A percentile compares a stretch with the other conserved stretches of the same genome.
phyloP scores from a whole-genome alignment of 2,888 invertebrate genomes.

The Coenonympha glycerion region DNA sequence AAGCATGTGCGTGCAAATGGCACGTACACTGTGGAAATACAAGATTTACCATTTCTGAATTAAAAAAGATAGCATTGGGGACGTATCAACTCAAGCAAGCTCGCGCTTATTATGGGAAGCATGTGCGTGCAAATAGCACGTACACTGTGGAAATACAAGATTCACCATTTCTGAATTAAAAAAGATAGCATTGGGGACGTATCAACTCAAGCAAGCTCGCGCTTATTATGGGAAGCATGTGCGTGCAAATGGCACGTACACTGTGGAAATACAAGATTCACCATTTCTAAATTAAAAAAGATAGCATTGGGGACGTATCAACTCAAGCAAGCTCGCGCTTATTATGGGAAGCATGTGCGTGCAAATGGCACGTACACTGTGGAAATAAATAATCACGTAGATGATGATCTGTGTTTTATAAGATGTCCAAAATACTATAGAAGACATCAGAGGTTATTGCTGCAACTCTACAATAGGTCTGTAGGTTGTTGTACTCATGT shows the following conservation, averaged over 20 bases:
- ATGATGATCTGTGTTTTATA: constrained; percentile 7
- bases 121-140: constrained; percentile 7
- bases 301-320: constrained; percentile 25
- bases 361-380: constrained; percentile 10
- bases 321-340: constrained; percentile 21
- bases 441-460: constrained; percentile 17
- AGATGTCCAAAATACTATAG: constrained; percentile 15
- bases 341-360: constrained; percentile 18
- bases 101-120: constrained; percentile 21
- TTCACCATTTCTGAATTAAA: too few relatives aligned
- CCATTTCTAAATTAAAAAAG: too few relatives aligned
- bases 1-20: constrained; percentile 13
- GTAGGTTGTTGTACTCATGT: constrained; percentile 19
- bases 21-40: too few relatives aligned
- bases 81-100: constrained; percentile 24
- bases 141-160: too few relatives aligned
- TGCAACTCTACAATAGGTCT: constrained; percentile 19
- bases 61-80: too few relatives aligned
- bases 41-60: too few relatives aligned
- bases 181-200: constrained; percentile 24
- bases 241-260: constrained; percentile 7
- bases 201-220: constrained; percentile 21
- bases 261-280: too few relatives aligned
- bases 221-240: constrained; percentile 22
- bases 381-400: constrained; percentile 9